Evolutionary conservation across 2,888 invertebrate species (phyloP).

Genomic region (Drosophila trichaetosa): DNA sequence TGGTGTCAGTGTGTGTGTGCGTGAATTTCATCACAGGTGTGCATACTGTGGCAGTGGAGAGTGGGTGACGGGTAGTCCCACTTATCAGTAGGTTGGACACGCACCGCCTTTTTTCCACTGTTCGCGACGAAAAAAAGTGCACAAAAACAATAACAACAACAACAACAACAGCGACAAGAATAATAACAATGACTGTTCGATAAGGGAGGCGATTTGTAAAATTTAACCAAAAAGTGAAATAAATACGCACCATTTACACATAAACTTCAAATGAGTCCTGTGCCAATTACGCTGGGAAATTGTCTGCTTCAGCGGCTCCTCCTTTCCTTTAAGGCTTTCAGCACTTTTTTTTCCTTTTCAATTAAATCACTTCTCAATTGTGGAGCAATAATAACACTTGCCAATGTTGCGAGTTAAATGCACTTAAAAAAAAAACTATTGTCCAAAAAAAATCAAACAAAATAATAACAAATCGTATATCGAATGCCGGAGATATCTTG

Average conservation of each 20-base stretch:
- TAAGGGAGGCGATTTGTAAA: neutral
- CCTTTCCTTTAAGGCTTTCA: neutral
- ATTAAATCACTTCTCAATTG: neutral
- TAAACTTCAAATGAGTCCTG: conserved; percentile 51
- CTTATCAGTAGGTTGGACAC: neutral
- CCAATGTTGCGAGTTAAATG: neutral
- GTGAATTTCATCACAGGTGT: neutral
- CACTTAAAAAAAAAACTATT: conserved; percentile 27
- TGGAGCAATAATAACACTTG: neutral
- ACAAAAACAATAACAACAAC: neutral
- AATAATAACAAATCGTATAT: conserved; percentile 6
- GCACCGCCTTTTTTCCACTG: neutral
- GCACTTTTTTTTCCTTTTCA: neutral
- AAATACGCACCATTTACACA: conserved; percentile 75
- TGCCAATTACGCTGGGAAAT: conserved; percentile 39
- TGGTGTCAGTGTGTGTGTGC: neutral
- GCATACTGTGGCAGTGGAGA: neutral
- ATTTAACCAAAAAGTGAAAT: neutral
- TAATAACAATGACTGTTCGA: neutral
- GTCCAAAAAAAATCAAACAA: neutral
- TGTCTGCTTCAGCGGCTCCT: conserved; percentile 17
- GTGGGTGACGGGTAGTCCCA: neutral
- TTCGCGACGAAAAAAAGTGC: neutral
- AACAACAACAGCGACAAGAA: neutral
- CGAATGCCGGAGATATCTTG: conserved; percentile 20